These are phyloP conservation scores for Pedetes capensis DNA, from an alignment of 2,113 vertebrate genomes.

Conservation along the genomic window DNA sequence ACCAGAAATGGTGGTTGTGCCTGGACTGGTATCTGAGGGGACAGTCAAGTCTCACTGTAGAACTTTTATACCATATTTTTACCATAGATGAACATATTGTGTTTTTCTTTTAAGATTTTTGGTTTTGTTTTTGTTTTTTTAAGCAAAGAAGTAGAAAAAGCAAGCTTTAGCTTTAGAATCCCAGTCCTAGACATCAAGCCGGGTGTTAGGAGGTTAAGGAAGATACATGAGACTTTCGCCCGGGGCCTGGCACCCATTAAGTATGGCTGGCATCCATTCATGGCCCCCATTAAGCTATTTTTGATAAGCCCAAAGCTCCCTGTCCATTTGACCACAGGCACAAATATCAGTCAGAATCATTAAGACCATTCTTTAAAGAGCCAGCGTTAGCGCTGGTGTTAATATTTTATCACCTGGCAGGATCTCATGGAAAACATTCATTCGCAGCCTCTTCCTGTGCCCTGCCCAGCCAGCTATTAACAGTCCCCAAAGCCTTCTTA, in stretches of 20 bases:
- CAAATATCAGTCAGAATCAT: slow-evolving; percentile 38
- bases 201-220: not conserved
- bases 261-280: not conserved
- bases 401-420: slow-evolving; percentile 73
- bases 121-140: not conserved
- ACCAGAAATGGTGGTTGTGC: not conserved
- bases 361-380: slow-evolving; percentile 54
- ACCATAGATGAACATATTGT: not conserved
- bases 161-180: not conserved
- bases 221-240: not conserved
- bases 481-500: slow-evolving; percentile 63
- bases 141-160: slow-evolving; percentile 2
- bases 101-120: not conserved
- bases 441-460: slow-evolving; percentile 52
- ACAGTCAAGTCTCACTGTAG: not conserved
- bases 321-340: slow-evolving; percentile 47
- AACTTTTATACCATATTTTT: not conserved
- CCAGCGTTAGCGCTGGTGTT: not conserved
- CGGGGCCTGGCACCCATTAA: not conserved
- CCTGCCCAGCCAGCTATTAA: slow-evolving; percentile 54
- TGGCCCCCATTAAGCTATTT: slow-evolving; percentile 55
- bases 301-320: slow-evolving; percentile 10
- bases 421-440: slow-evolving; percentile 44
- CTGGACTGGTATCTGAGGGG: not conserved
- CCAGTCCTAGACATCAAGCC: not conserved